phyloP scores from a whole-genome alignment of 2,113 vertebrate genomes.

The Melanocharis versteri region DNA sequence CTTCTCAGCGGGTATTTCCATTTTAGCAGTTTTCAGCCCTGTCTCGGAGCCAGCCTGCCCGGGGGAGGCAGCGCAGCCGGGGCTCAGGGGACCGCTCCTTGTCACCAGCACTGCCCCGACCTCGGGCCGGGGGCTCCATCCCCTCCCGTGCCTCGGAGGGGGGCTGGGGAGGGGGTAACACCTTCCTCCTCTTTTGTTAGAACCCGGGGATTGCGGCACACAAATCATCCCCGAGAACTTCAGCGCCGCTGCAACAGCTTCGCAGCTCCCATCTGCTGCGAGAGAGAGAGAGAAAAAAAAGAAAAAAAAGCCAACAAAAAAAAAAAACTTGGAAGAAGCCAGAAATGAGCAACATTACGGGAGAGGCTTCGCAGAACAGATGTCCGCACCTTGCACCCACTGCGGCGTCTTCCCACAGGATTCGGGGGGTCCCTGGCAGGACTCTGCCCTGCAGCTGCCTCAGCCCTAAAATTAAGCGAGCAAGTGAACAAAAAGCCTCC shows the following conservation, averaged over 20 bases:
- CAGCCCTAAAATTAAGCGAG: neutral
- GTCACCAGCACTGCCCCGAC: neutral
- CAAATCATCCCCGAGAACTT: neutral
- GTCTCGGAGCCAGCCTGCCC: neutral
- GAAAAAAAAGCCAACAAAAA: neutral
- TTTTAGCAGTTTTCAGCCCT: neutral
- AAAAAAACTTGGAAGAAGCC: neutral
- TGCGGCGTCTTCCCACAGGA: neutral
- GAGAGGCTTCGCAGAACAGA: neutral
- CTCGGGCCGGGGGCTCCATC: neutral
- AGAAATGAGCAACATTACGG: neutral
- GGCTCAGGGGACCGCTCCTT: neutral
- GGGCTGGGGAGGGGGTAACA: neutral
- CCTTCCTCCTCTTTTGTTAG: neutral
- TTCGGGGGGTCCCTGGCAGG: neutral
- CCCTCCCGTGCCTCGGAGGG: accelerated
- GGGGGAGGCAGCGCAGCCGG: neutral
- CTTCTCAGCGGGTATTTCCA: neutral
- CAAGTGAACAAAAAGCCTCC: neutral
- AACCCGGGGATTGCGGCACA: neutral
- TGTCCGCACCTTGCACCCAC: neutral
- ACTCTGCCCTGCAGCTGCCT: neutral
- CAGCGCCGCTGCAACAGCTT: neutral
- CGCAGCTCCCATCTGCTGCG: neutral
- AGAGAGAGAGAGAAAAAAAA: neutral